phyloP scores from a whole-genome alignment of 2,113 vertebrate species.

The Macaca fascicularis region T2T-MFA8v1.1 NC_088381.1:35630501-35631000 shows the following conservation, averaged over 20 bases:
- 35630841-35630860: background rate
- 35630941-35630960: background rate
- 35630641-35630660: background rate
- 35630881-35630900: background rate
- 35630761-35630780: background rate
- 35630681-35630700: background rate
- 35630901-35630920: background rate
- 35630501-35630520: background rate
- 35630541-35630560: background rate
- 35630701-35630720: background rate
- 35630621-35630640: background rate
- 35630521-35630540: background rate
- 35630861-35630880: background rate
- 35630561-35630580: background rate
- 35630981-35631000: background rate
- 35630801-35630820: background rate
- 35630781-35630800: background rate
- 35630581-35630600: background rate
- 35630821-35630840: background rate
- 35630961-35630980: background rate
- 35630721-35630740: background rate
- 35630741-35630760: background rate
- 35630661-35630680: constrained; percentile 30
- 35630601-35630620: background rate
- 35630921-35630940: background rate